A percentile compares a stretch with the other conserved stretches of the same genome.
phyloP scores from a whole-genome alignment of 2,113 vertebrate genomes.

The Desmodus rotundus region DNA sequence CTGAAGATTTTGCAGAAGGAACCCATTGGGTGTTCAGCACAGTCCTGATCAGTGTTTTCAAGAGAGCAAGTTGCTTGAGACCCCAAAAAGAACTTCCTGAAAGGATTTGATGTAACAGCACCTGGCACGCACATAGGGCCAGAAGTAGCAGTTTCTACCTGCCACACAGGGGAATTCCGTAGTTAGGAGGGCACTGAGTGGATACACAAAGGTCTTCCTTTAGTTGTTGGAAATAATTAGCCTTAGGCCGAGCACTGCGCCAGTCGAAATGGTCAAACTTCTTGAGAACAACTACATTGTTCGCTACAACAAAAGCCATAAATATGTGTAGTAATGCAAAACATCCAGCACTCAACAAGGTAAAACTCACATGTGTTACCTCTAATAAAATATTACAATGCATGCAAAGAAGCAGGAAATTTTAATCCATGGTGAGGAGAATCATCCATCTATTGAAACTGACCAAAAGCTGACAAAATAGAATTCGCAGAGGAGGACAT shows the following conservation, averaged over 20 bases:
- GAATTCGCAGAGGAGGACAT: neutral
- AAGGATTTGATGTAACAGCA: neutral
- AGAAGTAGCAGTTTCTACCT: neutral
- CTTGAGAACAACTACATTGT: neutral
- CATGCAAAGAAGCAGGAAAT: neutral
- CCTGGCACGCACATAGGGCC: neutral
- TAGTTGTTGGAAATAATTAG: neutral
- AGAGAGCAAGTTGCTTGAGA: neutral
- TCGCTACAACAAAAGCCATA: neutral
- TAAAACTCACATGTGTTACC: neutral
- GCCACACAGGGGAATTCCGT: neutral
- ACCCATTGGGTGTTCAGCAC: neutral
- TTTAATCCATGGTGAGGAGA: neutral
- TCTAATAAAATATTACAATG: neutral
- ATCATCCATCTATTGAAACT: neutral
- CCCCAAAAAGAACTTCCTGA: neutral
- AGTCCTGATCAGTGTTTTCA: neutral
- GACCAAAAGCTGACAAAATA: neutral
- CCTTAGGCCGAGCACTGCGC: neutral
- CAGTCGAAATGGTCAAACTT: neutral
- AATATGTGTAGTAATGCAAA: neutral
- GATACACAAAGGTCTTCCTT: neutral
- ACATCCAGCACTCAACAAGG: neutral
- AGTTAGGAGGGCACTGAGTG: neutral
- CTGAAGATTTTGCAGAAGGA: neutral